Evolutionary conservation across 2,888 invertebrate genomes (phyloP), one percentile per base, ranked within the genome.

Genomic region (Acleris literana): DNA sequence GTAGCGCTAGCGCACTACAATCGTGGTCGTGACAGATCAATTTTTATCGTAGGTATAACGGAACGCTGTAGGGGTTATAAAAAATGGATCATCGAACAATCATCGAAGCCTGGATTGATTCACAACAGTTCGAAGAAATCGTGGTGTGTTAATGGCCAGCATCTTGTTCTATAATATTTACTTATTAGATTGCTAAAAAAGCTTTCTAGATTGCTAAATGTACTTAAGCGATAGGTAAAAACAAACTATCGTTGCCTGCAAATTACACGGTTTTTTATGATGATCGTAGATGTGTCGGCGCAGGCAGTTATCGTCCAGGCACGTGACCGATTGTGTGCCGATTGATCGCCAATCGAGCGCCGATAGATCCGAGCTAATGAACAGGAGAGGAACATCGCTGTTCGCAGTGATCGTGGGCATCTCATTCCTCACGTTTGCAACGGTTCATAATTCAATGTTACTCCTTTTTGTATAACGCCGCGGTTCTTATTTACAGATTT

Each of bases 321-420:
- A 83, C 84, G 86, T 86, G 85, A 82, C 77, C 76, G 77, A 84
- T 86, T 81, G 78, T 77, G 68, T 61, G 72, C 55, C 74, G 74
- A 81, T 82, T 81, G 77, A 80, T 80, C 69, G 74, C 74, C 81
- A 85, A 85, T 84, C 79, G 82, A 75, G 71, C 75, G 63, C 72
- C 76, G 74, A 70, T 70, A 68, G 70, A 64, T 56, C 49, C 25
- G 56, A 62, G 53, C 54, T 64, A 68, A 63, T 65, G 69, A 62
- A 61, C 68, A 58, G 56, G 63, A 48, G 68, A 61, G 69, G 57
- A 69, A 69, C 71, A 64, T 17, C 46, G n/a, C 17, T 64, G 69
- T 69, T 5, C 49, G n/a, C 61, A 71, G 71, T 70, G 69, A 71
- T 54, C 49, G 54, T 53, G 53, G 59, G 64, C 60, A 20, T 39